phyloP scores from a whole-genome alignment of 1,140 invertebrate species.

The Apis laboriosa region DNA sequence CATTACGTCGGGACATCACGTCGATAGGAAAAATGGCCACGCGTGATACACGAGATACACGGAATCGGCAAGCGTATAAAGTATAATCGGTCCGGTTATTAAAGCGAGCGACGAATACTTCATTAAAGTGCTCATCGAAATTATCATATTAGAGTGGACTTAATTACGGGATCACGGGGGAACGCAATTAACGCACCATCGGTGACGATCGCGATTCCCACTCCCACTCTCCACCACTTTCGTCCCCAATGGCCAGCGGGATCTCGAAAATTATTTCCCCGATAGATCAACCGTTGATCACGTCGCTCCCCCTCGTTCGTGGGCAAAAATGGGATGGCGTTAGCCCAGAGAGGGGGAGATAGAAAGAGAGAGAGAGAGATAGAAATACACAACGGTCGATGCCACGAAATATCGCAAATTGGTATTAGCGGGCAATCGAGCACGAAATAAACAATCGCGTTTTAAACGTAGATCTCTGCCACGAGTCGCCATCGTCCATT shows the following conservation, averaged over 20 bases:
- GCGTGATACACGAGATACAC: background rate
- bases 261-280: constrained; percentile 37
- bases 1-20: background rate
- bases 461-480: constrained; percentile 62
- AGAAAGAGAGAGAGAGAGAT: background rate
- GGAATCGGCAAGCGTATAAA: constrained; percentile 2
- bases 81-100: constrained; percentile 41
- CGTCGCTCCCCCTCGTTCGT: background rate
- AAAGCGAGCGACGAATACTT: constrained; percentile 42
- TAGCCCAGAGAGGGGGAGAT: background rate
- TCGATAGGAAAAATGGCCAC: background rate
- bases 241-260: background rate
- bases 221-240: background rate
- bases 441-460: constrained; percentile 69
- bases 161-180: constrained; percentile 26
- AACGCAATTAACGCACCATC: constrained; percentile 31
- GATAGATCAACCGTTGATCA: constrained; percentile 28
- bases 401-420: constrained; percentile 64
- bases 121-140: constrained; percentile 46
- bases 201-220: constrained; percentile 18
- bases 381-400: constrained; percentile 1
- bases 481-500: constrained; percentile 63
- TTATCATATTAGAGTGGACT: constrained; percentile 45
- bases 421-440: constrained; percentile 67
- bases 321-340: background rate